Percentiles rank a stretch among this genome's conserved stretches.
Evolutionary conservation across 2,888 invertebrate species (phyloP).

Genomic region (Ormyrus pomaceus): DNA sequence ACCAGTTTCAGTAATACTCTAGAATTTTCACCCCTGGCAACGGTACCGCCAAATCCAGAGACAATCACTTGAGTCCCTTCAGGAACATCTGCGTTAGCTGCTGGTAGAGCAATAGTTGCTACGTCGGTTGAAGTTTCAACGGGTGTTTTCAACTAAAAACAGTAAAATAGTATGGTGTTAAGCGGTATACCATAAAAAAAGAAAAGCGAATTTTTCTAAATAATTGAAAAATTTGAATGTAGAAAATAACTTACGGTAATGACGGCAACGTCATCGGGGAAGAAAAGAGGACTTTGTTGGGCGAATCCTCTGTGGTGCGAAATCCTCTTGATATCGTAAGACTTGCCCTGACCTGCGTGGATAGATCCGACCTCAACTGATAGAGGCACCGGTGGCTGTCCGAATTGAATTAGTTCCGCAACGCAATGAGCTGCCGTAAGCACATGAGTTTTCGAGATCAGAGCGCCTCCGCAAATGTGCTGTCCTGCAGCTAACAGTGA

Average conservation of each 20-base stretch:
- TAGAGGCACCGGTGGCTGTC: background rate
- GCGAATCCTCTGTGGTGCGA: background rate
- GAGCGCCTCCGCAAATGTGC: background rate
- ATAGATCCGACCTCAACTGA: background rate
- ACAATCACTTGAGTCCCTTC: background rate
- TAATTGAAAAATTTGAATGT: background rate
- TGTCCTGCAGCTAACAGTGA: background rate
- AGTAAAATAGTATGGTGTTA: background rate
- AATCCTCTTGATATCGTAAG: background rate
- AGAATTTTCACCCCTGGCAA: background rate
- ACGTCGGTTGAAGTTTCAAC: background rate
- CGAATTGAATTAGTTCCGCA: background rate
- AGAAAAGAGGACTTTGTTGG: background rate
- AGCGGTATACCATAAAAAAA: too few relatives aligned
- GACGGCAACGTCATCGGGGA: conserved; percentile 40
- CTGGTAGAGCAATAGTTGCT: background rate
- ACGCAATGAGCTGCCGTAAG: conserved; percentile 8
- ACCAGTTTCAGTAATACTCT: conserved; percentile 9
- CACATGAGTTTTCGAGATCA: conserved; percentile 4
- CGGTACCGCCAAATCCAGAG: conserved; percentile 16
- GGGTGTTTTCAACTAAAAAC: conserved; percentile 17
- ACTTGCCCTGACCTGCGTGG: background rate
- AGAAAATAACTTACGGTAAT: conserved; percentile 34
- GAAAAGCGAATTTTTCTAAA: background rate
- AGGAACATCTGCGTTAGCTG: conserved; percentile 1